A percentile compares a stretch with the other conserved stretches of the same genome.
Evolutionary conservation across 2,888 invertebrate species (phyloP).

Genomic region (Campaea margaritaria): DNA sequence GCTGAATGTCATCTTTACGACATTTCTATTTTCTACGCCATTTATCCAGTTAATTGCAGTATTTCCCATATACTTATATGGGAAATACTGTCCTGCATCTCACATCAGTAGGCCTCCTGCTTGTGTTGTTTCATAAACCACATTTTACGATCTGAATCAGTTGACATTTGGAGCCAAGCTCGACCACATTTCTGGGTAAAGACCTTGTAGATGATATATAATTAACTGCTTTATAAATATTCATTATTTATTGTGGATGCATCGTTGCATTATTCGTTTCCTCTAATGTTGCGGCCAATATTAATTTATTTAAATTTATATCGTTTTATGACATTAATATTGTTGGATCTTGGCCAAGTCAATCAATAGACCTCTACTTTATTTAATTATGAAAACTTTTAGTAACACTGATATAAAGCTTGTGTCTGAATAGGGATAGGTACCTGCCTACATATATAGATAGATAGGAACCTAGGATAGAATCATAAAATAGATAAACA

Average conservation of each 20-base stretch:
- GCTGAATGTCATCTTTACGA: no score
- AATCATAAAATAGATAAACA: no score
- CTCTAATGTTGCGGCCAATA: slow-evolving; percentile 18
- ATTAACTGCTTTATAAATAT: slow-evolving; percentile 1
- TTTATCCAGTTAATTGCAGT: no score
- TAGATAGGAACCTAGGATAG: no score
- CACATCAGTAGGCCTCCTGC: no score
- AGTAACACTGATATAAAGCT: no score
- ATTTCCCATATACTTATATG: no score
- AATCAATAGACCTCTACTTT: not conserved
- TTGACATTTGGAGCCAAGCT: slow-evolving; percentile 18
- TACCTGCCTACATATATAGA: no score
- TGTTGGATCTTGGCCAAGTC: slow-evolving; percentile 4
- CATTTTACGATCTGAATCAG: not conserved
- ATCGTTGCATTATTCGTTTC: slow-evolving; percentile 20
- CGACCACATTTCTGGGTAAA: slow-evolving; percentile 18
- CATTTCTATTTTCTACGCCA: no score
- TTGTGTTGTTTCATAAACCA: not conserved
- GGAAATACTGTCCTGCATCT: no score
- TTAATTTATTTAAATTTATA: slow-evolving; percentile 15
- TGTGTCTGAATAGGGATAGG: no score
- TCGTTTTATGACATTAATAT: slow-evolving; percentile 5
- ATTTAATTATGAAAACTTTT: no score
- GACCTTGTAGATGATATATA: slow-evolving; percentile 15
- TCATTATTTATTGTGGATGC: slow-evolving; percentile 22